Conservation (phyloP, 2,888 invertebrate genomes). For the Panzeria rudis region DNA sequence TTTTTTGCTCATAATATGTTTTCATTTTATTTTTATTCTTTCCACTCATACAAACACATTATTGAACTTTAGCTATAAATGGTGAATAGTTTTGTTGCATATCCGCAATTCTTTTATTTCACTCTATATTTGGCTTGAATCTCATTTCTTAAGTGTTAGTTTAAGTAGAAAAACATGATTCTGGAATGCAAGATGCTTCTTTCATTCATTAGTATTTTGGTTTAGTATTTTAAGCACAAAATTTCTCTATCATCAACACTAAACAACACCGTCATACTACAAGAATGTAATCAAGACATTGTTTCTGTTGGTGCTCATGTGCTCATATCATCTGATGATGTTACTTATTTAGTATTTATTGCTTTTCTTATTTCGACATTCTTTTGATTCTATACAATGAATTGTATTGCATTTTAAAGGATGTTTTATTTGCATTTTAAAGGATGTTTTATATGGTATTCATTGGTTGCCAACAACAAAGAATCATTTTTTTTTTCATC, state of each 20-base stretch:
- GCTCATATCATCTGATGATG: conserved; percentile 8
- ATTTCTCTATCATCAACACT: conserved; percentile 55
- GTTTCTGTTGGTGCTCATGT: conserved; percentile 25
- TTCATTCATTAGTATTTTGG: conserved; percentile 53
- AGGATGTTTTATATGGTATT: conserved; percentile 22
- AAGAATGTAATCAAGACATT: conserved; percentile 66
- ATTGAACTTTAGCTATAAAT: conserved; percentile 66
- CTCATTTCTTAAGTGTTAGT: conserved; percentile 52
- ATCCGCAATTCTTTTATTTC: neutral
- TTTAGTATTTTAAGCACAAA: conserved; percentile 48
- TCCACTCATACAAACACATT: conserved; percentile 34
- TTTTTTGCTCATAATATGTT: conserved; percentile 5
- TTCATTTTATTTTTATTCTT: conserved; percentile 16
- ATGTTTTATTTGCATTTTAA: conserved; percentile 14
- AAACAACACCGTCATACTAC: conserved; percentile 25
- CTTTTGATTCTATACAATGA: conserved; percentile 30
- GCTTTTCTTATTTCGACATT: conserved; percentile 9
- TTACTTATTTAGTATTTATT: conserved; percentile 33
- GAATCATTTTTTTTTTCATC: neutral
- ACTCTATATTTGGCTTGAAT: conserved; percentile 49
- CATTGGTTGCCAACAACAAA: conserved; percentile 29
- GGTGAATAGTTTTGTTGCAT: conserved; percentile 40
- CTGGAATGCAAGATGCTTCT: conserved; percentile 33
- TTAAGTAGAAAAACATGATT: conserved; percentile 38
- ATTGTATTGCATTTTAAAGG: conserved; percentile 4